Base-by-base conservation (phyloP, 2,888 invertebrate genomes). In the Luffia ferchaultella region DNA sequence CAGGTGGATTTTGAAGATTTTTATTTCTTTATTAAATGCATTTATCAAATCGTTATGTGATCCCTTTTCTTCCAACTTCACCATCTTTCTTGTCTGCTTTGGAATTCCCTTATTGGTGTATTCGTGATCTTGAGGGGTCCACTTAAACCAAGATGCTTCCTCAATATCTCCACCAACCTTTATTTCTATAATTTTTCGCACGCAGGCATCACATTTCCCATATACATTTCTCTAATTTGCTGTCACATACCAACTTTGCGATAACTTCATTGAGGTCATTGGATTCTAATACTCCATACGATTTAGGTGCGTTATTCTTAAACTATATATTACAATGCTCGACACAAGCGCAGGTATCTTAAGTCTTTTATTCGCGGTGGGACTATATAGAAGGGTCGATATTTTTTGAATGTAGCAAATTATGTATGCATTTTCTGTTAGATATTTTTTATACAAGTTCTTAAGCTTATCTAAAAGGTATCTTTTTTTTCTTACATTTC, bases 1-100 rank as follows among this genome's bases (percentile, higher is more conserved):
- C 17, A 46, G 45, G 45, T 53, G 54, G 18, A 19, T 52, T 48
- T 54, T 52, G 48, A 56, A 50, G 50, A 42, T 42, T 17, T 48
- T 50, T 16, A 56, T 48, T 48, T 53, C 52, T 45, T 46, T n/a
- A 42, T 51, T 50, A 48, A 54, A 53, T 41, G 20, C 48, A 7
- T 52, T 41, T 2, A 53, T 18, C 20, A 53, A 45, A 12, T 52
- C 50, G 46, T 50, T 15, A 40, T 52, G 18, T 2, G 50, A 52
- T 40, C 53, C 53, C n/a, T 51, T 49, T 45, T 53, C 51, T 17
- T n/a, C 52, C 16, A 18, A 51, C 18, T 53, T 52, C 18, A 55
- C 43, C 51, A 53, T 55, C 19, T 47, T 52, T 47, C 53, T 53
- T n/a, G 47, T 47, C 50, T 51, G 53, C 18, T 20, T 20, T 2